Evolutionary conservation across 1,140 invertebrate genomes (phyloP).

Genomic region (Lordiphosa collinella): DNA sequence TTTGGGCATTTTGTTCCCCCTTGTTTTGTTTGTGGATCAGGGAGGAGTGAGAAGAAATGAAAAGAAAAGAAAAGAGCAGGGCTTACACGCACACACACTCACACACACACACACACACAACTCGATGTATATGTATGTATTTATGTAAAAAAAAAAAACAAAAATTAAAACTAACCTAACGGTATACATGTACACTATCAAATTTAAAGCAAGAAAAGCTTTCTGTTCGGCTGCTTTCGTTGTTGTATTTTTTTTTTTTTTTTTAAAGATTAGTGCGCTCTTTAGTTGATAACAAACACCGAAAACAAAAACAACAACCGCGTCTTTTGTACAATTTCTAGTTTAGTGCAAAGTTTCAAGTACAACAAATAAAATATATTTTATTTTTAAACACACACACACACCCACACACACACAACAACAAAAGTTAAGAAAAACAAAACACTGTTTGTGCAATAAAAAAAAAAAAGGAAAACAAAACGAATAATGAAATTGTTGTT

Average conservation of each 20-base stretch:
- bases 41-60: no score
- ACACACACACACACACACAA: slow-evolving; percentile 13
- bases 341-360: slow-evolving; percentile 49
- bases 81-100: slow-evolving; percentile 11
- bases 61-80: not conserved
- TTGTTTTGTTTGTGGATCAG: slow-evolving; percentile 21
- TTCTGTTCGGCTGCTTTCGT: no score
- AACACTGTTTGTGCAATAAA: slow-evolving; percentile 36
- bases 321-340: slow-evolving; percentile 58
- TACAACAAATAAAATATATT: slow-evolving; percentile 42
- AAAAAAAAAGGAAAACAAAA: slow-evolving; percentile 12
- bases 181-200: slow-evolving; percentile 14
- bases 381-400: slow-evolving; percentile 24
- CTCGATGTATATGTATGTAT: slow-evolving; percentile 21
- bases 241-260: no score
- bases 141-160: slow-evolving; percentile 5
- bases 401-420: not conserved
- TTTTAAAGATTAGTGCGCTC: not conserved
- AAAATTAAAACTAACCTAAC: slow-evolving; percentile 23
- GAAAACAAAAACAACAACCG: slow-evolving; percentile 21
- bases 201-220: no score
- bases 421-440: not conserved
- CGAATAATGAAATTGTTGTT: slow-evolving; percentile 44
- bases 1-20: slow-evolving; percentile 15
- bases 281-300: slow-evolving; percentile 28